Conservation (phyloP, 2,113 vertebrate species). For the Neopipo cinnamomea region DNA sequence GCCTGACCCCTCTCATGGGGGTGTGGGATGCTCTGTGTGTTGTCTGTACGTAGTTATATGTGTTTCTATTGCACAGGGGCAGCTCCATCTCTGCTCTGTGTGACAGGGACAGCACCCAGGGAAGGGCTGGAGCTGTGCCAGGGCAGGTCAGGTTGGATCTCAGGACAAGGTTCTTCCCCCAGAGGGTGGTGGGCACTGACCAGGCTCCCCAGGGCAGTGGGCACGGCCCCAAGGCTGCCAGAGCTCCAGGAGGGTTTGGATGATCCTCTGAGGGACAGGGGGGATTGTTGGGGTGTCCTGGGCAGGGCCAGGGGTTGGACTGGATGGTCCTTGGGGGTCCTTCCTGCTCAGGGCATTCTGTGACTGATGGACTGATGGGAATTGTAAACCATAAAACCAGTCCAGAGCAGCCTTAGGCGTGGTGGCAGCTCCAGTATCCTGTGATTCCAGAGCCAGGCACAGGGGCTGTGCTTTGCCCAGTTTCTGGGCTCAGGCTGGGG, state of each 20-base stretch:
- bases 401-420: neutral
- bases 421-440: neutral
- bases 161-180: neutral
- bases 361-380: fast-evolving
- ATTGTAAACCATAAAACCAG: neutral
- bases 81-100: neutral
- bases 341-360: neutral
- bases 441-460: fast-evolving
- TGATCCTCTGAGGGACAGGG: neutral
- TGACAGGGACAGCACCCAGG: neutral
- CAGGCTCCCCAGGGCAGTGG: neutral
- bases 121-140: neutral
- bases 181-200: neutral
- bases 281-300: neutral
- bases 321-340: neutral
- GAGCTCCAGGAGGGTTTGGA: neutral
- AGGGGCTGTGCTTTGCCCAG: neutral
- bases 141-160: neutral
- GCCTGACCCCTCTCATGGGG: neutral
- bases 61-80: neutral
- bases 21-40: neutral
- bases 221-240: neutral
- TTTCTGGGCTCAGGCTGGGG: neutral
- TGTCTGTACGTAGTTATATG: fast-evolving
- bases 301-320: neutral